Conservation (phyloP, 2,113 vertebrate species). For the Calyptomena viridis region DNA sequence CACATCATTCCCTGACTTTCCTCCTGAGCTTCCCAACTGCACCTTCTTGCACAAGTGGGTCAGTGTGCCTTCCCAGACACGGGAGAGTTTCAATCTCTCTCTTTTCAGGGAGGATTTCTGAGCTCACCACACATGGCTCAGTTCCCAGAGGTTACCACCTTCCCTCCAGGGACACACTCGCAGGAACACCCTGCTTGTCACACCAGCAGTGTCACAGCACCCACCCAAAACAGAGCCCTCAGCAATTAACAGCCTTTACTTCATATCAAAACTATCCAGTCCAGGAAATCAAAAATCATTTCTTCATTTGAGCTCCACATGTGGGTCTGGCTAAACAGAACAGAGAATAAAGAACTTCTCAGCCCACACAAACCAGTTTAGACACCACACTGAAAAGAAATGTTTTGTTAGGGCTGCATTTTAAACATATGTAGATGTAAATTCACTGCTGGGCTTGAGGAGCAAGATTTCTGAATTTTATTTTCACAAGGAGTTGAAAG, state of each 20-base stretch:
- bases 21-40: not conserved
- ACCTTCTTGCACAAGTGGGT: not conserved
- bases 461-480: not conserved
- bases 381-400: not conserved
- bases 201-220: not conserved
- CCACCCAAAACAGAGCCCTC: not conserved
- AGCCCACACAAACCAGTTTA: not conserved
- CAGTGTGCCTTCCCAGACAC: not conserved
- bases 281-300: not conserved
- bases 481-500: not conserved
- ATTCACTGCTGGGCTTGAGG: not conserved
- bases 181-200: not conserved
- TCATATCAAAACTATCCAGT: not conserved
- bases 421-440: not conserved
- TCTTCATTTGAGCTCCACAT: not conserved
- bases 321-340: not conserved
- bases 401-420: not conserved
- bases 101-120: not conserved
- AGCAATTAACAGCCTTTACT: not conserved
- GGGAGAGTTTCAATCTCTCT: not conserved
- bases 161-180: rapidly evolving
- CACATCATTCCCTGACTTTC: not conserved
- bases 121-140: not conserved
- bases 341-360: not conserved
- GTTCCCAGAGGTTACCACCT: not conserved